A percentile compares a stretch with the other conserved stretches of the same genome.
Conservation (phyloP, 2,113 vertebrate genomes). For the Oxygymnocypris stewartii region DNA sequence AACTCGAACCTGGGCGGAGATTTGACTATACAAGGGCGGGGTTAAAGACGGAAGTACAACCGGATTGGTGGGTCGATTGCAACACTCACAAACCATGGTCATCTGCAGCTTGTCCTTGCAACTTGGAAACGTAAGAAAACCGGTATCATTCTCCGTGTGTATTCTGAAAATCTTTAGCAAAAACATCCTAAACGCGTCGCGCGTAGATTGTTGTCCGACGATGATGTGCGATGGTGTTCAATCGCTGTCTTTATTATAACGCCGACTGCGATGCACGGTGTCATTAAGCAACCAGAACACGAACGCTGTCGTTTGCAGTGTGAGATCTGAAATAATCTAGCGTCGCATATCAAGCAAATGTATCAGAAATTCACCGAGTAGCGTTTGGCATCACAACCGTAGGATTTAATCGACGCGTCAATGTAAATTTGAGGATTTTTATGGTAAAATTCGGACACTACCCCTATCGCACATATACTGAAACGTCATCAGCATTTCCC, state of each 20-base stretch:
- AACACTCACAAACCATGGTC: conserved; percentile 76
- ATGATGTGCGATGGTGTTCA: conserved; percentile 28
- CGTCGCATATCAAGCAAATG: conserved; percentile 21
- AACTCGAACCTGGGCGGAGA: conserved; percentile 52
- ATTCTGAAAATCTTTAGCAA: conserved; percentile 19
- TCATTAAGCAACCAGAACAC: conserved; percentile 78
- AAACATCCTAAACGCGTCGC: conserved; percentile 12
- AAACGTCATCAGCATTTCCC: conserved; percentile 83
- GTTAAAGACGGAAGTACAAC: conserved; percentile 88
- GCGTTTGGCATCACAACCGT: not conserved
- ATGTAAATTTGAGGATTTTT: conserved; percentile 57
- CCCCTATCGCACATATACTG: conserved; percentile 70
- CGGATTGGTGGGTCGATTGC: conserved; percentile 91
- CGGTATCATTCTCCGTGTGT: conserved; percentile 50
- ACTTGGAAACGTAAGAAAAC: conserved; percentile 74
- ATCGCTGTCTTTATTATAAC: conserved; percentile 46
- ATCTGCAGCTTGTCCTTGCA: conserved; percentile 59
- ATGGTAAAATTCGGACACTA: conserved; percentile 64
- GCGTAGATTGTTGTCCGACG: not conserved
- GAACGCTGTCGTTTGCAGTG: conserved; percentile 73
- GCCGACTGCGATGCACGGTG: conserved; percentile 65
- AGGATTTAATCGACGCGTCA: conserved; percentile 36
- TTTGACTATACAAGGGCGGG: conserved; percentile 60
- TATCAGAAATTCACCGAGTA: not conserved
- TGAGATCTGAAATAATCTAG: conserved; percentile 16